These are phyloP conservation scores for Mesodorylaimus sp. DNA, from an alignment of 2,888 invertebrate genomes.

Conservation along the genomic window DNA sequence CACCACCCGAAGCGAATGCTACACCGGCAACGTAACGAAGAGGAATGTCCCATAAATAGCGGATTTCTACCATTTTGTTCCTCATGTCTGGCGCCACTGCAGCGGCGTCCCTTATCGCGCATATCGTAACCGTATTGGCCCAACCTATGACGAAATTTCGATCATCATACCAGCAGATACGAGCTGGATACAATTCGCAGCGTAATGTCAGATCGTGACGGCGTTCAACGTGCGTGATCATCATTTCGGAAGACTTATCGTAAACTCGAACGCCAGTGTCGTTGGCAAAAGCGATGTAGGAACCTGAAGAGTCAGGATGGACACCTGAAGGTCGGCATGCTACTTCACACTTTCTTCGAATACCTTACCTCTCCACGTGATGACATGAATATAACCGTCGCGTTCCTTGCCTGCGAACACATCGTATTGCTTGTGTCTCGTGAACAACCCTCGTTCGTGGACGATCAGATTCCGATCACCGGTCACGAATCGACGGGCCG, in stretches of 20 bases:
- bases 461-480: slow-evolving; percentile 20
- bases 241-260: slow-evolving; percentile 14
- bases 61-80: slow-evolving; percentile 9
- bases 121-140: slow-evolving; percentile 18
- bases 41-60: slow-evolving; percentile 9
- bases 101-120: not conserved
- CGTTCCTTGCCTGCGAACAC: slow-evolving; percentile 18
- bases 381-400: slow-evolving; percentile 23
- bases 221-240: slow-evolving; percentile 7
- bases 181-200: slow-evolving; percentile 20
- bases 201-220: slow-evolving; percentile 12
- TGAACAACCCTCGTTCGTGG: slow-evolving; percentile 21
- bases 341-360: too few relatives aligned
- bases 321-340: too few relatives aligned
- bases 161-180: slow-evolving; percentile 19
- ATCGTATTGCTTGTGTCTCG: slow-evolving; percentile 16
- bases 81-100: not conserved
- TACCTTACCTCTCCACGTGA: slow-evolving; percentile 18
- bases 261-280: slow-evolving; percentile 26
- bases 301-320: too few relatives aligned
- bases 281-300: slow-evolving; percentile 26
- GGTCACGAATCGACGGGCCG: slow-evolving; percentile 19
- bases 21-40: slow-evolving; percentile 5
- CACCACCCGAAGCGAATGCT: too few relatives aligned
- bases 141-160: slow-evolving; percentile 23